These are phyloP conservation scores for Xestia ashworthii DNA, from an alignment of 2,888 invertebrate species.

Conservation along the genomic window DNA sequence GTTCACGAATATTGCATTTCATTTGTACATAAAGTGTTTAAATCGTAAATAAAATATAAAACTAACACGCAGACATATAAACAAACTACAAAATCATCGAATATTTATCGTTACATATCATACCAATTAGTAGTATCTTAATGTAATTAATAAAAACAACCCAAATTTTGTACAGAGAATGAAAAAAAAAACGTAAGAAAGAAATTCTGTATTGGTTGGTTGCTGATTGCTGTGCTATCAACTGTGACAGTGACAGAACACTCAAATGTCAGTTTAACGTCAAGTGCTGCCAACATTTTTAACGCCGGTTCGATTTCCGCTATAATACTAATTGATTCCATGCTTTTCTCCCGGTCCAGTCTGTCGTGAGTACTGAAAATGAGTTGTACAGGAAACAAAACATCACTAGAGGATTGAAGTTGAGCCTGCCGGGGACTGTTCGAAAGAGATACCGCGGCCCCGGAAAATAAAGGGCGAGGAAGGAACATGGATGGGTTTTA, in stretches of 20 bases:
- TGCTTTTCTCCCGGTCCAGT: too few relatives aligned
- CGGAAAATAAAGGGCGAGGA: too few relatives aligned
- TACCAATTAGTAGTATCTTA: background rate
- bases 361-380: too few relatives aligned
- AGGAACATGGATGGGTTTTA: too few relatives aligned
- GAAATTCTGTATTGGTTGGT: background rate
- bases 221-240: slow-evolving; percentile 15
- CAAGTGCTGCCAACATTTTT: background rate
- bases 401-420: too few relatives aligned
- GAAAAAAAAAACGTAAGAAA: slow-evolving; percentile 21
- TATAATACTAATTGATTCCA: background rate
- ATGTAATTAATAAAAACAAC: slow-evolving; percentile 7
- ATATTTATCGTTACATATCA: slow-evolving; percentile 10
- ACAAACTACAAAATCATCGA: slow-evolving; percentile 11
- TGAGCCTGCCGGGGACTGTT: too few relatives aligned
- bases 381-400: too few relatives aligned
- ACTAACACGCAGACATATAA: slow-evolving; percentile 16
- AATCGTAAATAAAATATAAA: slow-evolving; percentile 23
- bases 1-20: slow-evolving; percentile 94
- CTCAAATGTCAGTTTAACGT: background rate
- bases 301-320: background rate
- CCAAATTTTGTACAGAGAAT: slow-evolving; percentile 11
- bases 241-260: slow-evolving; percentile 26
- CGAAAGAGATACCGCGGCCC: too few relatives aligned
- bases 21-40: slow-evolving; percentile 82